Percentiles rank a stretch among this genome's conserved stretches.
These are phyloP conservation scores for Turnix velox DNA, from an alignment of 2,113 vertebrate species.

Conservation along the genomic window DNA sequence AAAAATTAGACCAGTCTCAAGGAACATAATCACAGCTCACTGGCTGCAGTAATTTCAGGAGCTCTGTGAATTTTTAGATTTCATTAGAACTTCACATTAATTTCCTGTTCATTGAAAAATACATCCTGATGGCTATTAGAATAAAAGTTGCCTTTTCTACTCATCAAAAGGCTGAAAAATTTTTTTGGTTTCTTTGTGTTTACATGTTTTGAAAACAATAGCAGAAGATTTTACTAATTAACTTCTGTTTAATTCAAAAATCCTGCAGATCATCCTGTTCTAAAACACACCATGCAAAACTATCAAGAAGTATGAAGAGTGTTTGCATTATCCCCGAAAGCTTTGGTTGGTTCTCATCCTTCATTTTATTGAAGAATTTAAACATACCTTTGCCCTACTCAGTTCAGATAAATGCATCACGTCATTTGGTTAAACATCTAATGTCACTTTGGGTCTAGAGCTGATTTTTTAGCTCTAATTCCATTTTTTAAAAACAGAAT, in stretches of 20 bases:
- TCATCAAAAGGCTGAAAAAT: neutral
- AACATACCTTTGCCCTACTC: neutral
- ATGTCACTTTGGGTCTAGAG: neutral
- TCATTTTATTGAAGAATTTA: neutral
- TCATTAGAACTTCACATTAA: neutral
- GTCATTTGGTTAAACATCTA: neutral
- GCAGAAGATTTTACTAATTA: neutral
- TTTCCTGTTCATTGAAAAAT: neutral
- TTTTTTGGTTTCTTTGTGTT: neutral
- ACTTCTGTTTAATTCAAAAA: neutral
- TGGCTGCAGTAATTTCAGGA: neutral
- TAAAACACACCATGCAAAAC: neutral
- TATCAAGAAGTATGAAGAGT: neutral
- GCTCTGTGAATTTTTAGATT: neutral
- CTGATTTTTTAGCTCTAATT: neutral
- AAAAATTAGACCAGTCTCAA: constrained; percentile 7
- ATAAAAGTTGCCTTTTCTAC: neutral
- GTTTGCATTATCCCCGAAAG: neutral
- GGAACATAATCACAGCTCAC: neutral
- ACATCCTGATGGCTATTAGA: neutral
- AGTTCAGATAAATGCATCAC: neutral
- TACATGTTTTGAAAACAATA: neutral
- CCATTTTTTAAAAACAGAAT: neutral
- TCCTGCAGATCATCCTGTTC: neutral
- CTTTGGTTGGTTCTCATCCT: neutral